These are phyloP conservation scores for Tubiluchus corallicola DNA, from an alignment of 2,888 invertebrate species.

Conservation along the genomic window DNA sequence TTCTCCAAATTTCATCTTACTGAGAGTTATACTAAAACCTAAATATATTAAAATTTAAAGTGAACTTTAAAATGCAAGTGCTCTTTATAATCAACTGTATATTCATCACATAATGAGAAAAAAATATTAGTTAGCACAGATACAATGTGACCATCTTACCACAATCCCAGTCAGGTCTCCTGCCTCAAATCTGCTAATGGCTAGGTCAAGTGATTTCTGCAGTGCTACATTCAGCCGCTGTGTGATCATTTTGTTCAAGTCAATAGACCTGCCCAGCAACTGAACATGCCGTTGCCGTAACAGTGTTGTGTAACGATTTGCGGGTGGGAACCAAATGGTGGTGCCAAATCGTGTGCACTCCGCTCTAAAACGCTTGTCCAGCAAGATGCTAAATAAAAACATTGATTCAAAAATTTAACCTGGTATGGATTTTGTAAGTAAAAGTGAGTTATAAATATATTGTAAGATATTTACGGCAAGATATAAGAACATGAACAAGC, in stretches of 20 bases:
- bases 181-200: slow-evolving; percentile 88
- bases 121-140: too few species aligned
- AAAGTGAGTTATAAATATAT: neutral
- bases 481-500: neutral
- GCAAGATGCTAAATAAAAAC: slow-evolving; percentile 49
- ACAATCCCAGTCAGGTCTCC: slow-evolving; percentile 90
- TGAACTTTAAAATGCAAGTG: too few species aligned
- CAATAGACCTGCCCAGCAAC: slow-evolving; percentile 80
- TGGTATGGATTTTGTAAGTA: neutral
- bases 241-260: slow-evolving; percentile 74
- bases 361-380: slow-evolving; percentile 89
- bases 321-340: slow-evolving; percentile 55
- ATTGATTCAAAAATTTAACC: slow-evolving; percentile 15
- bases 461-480: neutral
- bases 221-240: slow-evolving; percentile 90
- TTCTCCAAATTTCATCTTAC: too few species aligned
- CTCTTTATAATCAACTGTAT: too few species aligned
- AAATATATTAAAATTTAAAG: too few species aligned
- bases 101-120: too few species aligned
- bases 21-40: too few species aligned
- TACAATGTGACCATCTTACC: too few species aligned
- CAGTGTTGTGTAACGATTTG: slow-evolving; percentile 83
- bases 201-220: slow-evolving; percentile 82
- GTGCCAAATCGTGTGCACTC: slow-evolving; percentile 82
- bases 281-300: slow-evolving; percentile 84